These are phyloP conservation scores for Melanotaenia maccullochi DNA, from an alignment of 2,797 vertebrate species.

Conservation along the genomic window DNA sequence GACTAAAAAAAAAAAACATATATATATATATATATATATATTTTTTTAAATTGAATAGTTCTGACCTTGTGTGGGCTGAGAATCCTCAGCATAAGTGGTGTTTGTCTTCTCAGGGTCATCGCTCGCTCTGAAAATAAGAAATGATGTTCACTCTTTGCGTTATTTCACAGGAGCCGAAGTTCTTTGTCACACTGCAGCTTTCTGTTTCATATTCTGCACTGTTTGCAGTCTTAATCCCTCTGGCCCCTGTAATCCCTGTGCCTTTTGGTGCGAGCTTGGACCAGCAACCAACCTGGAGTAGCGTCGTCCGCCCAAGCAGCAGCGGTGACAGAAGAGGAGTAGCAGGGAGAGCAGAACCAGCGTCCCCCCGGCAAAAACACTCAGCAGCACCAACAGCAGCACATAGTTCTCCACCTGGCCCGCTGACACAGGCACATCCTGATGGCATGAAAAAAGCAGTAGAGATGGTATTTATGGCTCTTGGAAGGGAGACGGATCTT, in stretches of 20 bases:
- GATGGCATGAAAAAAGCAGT: not conserved
- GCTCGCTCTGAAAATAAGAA: slow-evolving; percentile 83
- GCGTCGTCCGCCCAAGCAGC: slow-evolving; percentile 87
- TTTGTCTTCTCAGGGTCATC: slow-evolving; percentile 97
- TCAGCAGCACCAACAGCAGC: slow-evolving; percentile 90
- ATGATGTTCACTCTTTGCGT: slow-evolving; percentile 8
- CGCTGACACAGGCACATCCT: slow-evolving; percentile 81
- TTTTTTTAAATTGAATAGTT: not conserved
- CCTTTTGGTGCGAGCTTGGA: not conserved
- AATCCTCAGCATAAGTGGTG: slow-evolving; percentile 92
- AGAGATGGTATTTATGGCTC: no score
- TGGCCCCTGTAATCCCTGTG: slow-evolving; percentile 15
- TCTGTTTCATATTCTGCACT: slow-evolving; percentile 20
- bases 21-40: no score
- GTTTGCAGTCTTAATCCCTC: slow-evolving; percentile 13
- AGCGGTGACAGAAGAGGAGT: slow-evolving; percentile 91
- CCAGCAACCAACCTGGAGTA: slow-evolving; percentile 87
- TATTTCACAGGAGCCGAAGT: slow-evolving; percentile 16
- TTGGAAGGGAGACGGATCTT: no score
- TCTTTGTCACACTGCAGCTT: slow-evolving; percentile 8
- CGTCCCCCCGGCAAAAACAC: slow-evolving; percentile 90
- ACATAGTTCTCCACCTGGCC: slow-evolving; percentile 89
- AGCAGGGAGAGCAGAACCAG: slow-evolving; percentile 91
- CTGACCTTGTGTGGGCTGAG: slow-evolving; percentile 92
- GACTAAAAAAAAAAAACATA: not conserved